Evolutionary conservation across 2,888 invertebrate species (phyloP), one percentile per base, ranked within the genome.

Genomic region (Saturnia pavonia): DNA sequence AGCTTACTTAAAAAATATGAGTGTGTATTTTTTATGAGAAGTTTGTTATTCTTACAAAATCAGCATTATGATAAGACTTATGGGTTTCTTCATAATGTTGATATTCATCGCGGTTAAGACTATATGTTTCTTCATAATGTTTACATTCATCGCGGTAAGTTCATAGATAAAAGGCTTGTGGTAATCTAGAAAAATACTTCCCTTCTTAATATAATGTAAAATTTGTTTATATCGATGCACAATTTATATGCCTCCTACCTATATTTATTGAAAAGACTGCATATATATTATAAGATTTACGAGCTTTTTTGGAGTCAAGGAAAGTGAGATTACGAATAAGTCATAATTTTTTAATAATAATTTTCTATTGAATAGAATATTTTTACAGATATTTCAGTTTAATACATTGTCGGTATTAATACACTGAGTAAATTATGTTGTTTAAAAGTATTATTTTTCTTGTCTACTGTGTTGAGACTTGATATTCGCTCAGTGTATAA

Each of bases 281-380:
- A 75, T 78, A 80, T 69, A 68, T 80, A 79, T 75, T 7, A 74
- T 79, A 80, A 78, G 76, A 67, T 72, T 75, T 11, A 79, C 71
- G 83, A 84, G 84, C 79, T 86, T n/a, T n/a, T n/a, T n/a, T 85
- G 80, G 73, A 70, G 70, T 67, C 78, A 84, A 76, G 81, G 82
- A 85, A 86, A 88, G 89, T 89, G 89, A 89, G 87, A 88, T 80
- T 88, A 86, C 71, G 70, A 70, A 77, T 85, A 85, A 84, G 82
- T 72, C 73, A 77, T 81, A 80, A 76, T 82, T 79, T 82, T 79
- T 68, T 67, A 63, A 66, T 69, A 60, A 66, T 70, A 71, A 40
- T 65, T 65, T 65, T 65, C 8, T 25, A 57, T 27, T 16, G 19
- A 57, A 57, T 57, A 3, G 4, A 57, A 57, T 57, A 14, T 78